phyloP scores from a whole-genome alignment of 2,113 vertebrate genomes.

The Apeltes quadracus region DNA sequence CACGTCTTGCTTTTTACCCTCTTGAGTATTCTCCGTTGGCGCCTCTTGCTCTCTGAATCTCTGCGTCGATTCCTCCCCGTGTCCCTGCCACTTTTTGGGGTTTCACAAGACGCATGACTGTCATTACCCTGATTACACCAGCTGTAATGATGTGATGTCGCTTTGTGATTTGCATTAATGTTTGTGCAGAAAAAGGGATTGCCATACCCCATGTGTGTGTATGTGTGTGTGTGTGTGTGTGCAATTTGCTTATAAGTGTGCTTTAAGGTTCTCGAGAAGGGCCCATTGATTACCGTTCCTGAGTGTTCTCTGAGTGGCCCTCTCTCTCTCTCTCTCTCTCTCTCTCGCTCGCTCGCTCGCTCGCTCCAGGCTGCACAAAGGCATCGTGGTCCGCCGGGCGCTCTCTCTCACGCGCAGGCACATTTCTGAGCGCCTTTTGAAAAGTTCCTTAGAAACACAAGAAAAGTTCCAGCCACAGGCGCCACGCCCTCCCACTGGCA shows the following conservation, averaged over 20 bases:
- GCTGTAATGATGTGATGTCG: constrained; percentile 60
- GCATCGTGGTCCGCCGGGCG: constrained; percentile 64
- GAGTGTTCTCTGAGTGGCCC: constrained; percentile 52
- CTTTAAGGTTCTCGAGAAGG: constrained; percentile 51
- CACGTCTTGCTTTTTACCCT: background rate
- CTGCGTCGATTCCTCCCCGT: constrained; percentile 32
- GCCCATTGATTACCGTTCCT: constrained; percentile 70
- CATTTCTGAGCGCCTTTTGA: constrained; percentile 75
- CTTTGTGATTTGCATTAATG: constrained; percentile 64
- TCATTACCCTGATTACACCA: constrained; percentile 63
- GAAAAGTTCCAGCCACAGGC: constrained; percentile 79
- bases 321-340: constrained; percentile 51
- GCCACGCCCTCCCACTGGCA: constrained; percentile 76
- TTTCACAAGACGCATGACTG: constrained; percentile 58
- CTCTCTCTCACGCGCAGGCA: constrained; percentile 64
- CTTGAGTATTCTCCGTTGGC: constrained; percentile 26
- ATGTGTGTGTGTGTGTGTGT: constrained; percentile 20
- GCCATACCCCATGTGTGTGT: constrained; percentile 36
- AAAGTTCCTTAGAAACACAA: constrained; percentile 81
- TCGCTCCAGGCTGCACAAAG: constrained; percentile 62
- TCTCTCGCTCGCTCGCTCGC: constrained; percentile 46
- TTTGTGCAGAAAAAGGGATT: constrained; percentile 55
- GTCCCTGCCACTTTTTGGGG: constrained; percentile 17
- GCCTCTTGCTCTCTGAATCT: constrained; percentile 27
- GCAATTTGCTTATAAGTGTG: constrained; percentile 11